Evolutionary conservation across 2,888 invertebrate genomes (phyloP).

Genomic region (Plutella xylostella): DNA sequence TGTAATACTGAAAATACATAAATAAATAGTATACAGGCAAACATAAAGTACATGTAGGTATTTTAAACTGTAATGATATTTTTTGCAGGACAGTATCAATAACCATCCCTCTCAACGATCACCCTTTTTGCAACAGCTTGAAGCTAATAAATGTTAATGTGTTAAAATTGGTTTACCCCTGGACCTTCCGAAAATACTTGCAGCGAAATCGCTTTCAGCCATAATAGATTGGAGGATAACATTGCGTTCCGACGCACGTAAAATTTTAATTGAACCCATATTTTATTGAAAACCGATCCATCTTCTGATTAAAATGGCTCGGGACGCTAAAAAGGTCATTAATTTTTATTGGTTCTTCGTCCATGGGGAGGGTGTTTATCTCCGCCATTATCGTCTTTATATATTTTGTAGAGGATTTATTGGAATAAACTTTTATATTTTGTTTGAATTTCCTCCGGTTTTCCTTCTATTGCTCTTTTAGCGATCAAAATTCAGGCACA

Average conservation of each 20-base stretch:
- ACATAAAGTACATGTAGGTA: too few relatives aligned
- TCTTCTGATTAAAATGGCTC: constrained; percentile 30
- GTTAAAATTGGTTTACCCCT: neutral
- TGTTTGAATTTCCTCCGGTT: too few relatives aligned
- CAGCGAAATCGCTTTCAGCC: too few relatives aligned
- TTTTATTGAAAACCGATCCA: constrained; percentile 27
- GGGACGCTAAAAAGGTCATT: neutral
- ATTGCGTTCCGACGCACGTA: constrained; percentile 30
- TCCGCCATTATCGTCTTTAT: too few relatives aligned
- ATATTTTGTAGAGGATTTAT: too few relatives aligned
- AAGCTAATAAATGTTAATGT: constrained; percentile 1
- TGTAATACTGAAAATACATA: too few relatives aligned
- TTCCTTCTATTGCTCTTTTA: too few relatives aligned
- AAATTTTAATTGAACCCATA: constrained; percentile 38
- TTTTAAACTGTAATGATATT: neutral
- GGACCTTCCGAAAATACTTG: too few relatives aligned
- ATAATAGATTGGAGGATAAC: constrained; percentile 15
- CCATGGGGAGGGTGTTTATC: too few relatives aligned
- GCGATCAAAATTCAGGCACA: too few relatives aligned
- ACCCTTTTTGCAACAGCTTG: neutral
- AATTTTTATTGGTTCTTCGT: neutral
- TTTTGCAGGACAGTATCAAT: neutral
- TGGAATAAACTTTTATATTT: too few relatives aligned
- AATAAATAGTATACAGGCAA: too few relatives aligned
- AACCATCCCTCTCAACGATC: neutral